phyloP scores from a whole-genome alignment of 2,888 invertebrate genomes.

The Dendrolimus pini region DNA sequence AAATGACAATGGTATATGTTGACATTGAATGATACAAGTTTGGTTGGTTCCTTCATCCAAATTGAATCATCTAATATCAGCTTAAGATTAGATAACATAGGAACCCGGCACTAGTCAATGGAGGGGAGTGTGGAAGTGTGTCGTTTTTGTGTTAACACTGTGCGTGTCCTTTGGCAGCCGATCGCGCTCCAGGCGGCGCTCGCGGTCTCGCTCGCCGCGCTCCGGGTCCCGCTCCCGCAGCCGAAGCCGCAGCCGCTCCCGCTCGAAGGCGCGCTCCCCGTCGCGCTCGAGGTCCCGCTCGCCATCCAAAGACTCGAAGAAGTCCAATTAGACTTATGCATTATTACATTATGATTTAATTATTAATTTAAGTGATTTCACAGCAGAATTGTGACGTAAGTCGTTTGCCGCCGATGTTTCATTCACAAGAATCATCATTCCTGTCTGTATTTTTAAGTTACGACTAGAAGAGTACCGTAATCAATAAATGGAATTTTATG shows the following conservation, averaged over 20 bases:
- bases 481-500: slow-evolving; percentile 11
- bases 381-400: background rate
- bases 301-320: slow-evolving; percentile 69
- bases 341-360: slow-evolving; percentile 6
- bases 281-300: slow-evolving; percentile 68
- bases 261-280: slow-evolving; percentile 68
- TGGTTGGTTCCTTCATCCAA: no score
- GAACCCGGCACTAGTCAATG: no score
- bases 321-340: slow-evolving; percentile 47
- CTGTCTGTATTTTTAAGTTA: slow-evolving; percentile 44
- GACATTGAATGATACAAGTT: no score
- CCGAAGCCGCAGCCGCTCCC: slow-evolving; percentile 70
- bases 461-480: slow-evolving; percentile 12
- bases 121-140: no score
- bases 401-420: slow-evolving; percentile 23
- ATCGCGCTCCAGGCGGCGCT: slow-evolving; percentile 79
- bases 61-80: no score
- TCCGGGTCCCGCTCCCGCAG: slow-evolving; percentile 67
- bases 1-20: no score
- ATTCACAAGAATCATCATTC: slow-evolving; percentile 47
- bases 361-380: slow-evolving; percentile 3
- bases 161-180: slow-evolving; percentile 48
- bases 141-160: background rate
- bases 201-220: slow-evolving; percentile 76
- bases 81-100: no score